Evolutionary conservation across 2,888 invertebrate genomes (phyloP), one percentile per base, ranked within the genome.

Genomic region (Ischnus inquisitorius): DNA sequence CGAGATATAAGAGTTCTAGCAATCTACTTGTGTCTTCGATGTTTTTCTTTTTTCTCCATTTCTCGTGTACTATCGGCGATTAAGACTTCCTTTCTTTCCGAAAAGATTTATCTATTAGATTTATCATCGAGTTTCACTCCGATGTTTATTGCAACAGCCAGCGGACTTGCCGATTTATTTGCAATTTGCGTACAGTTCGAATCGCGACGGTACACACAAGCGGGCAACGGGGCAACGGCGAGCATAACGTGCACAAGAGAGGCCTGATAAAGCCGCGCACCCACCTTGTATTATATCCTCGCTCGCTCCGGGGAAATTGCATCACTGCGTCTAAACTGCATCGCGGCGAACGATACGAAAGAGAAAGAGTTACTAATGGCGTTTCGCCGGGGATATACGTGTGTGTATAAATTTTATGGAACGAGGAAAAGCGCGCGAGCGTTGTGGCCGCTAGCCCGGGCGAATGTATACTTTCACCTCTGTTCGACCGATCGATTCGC

Each of bases 381-480:
- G 34, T 34, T 34, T 34, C 34, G 34, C 34, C 0, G 34, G 5
- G 34, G 34, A 34, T 34, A 34, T 19, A 51, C 16, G 16, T 8
- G 19, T 51, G 51, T 51, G 51, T 51, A 46, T 3, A 51, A 19
- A 19, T 51, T 51, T 16, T 19, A 51, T 19, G 51, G 51, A 19
- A 51, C 19, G 51, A 51, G 51, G 51, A 51, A 51, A 51, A 19
- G 16, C 16, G 51, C 19, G 51, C 16, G 51, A 51, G 51, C 16
- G 19, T 19, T 6, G 12, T 22, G 8, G 19, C 65, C 54, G 64
- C 34, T 74, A n/a, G 74, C 62, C 25, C 62, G 46, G 43, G 28
- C 46, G 71, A 64, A 64, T 46, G 22, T 22, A 43, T 64, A 75
- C 75, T 75, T 75, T 75, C 75, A 75, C 75, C 64, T 64, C 64